Conservation (phyloP, 64 coral and sea anemone genomes). For the Montipora sp. region DNA sequence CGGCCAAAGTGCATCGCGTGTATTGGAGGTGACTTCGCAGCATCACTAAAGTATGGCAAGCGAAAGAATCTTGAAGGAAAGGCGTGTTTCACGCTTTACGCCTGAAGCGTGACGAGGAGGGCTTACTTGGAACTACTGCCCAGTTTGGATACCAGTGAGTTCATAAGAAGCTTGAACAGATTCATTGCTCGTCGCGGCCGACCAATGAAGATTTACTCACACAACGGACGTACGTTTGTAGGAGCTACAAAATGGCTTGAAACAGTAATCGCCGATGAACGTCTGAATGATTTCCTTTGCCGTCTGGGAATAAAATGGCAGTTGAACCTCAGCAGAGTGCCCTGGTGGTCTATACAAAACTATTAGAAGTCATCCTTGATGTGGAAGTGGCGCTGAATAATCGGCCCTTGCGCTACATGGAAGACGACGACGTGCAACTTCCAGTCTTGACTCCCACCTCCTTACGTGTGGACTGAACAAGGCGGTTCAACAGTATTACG, state of each 20-base stretch:
- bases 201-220: background rate
- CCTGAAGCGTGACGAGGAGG: constrained; percentile 59
- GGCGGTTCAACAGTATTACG: too few relatives aligned
- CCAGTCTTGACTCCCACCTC: background rate
- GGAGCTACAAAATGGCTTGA: background rate
- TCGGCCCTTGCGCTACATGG: background rate
- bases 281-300: too few relatives aligned
- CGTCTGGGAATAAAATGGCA: background rate
- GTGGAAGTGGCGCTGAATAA: background rate
- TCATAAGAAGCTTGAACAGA: constrained; percentile 8
- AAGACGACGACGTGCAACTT: constrained; percentile 32
- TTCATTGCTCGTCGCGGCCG: constrained; percentile 4
- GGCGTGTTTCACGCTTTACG: constrained; percentile 55
- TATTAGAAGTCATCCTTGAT: constrained; percentile 9
- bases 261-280: background rate
- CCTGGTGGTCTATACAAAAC: constrained; percentile 10
- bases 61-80: constrained; percentile 22
- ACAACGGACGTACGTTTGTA: background rate
- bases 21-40: constrained; percentile 61
- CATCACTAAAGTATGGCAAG: constrained; percentile 26
- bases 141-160: constrained; percentile 13
- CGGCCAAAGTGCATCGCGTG: background rate
- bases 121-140: constrained; percentile 54
- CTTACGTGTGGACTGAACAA: background rate
- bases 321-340: constrained; percentile 37